Evolutionary conservation across 2,888 invertebrate species (phyloP), one percentile per base, ranked within the genome.

Genomic region (Oxyscelio sp.): DNA sequence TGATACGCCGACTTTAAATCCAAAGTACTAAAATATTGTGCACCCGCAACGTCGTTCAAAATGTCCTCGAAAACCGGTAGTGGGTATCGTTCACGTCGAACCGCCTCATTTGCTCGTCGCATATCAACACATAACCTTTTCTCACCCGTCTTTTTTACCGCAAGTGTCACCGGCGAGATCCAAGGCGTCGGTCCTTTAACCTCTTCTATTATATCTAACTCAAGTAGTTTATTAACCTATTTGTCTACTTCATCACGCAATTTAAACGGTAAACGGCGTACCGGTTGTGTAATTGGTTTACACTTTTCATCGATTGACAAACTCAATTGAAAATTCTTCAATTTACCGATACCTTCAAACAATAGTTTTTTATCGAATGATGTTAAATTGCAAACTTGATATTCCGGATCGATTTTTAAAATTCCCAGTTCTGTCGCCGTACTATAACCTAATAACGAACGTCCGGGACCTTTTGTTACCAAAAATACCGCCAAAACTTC

Each of bases 1-100:
- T 94, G 93, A 81, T 91, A 94, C 1, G 91, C 93, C 27, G 90
- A 86, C 52, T 90, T 90, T 2, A 93, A 71, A 71, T 94, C 93
- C 15, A 89, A 45, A 54, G 71, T 85, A 13, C 83, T 85, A 52
- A 89, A 90, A 5, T 11, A 27, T n/a, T n/a, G n/a, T n/a, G n/a
- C n/a, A n/a, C n/a, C n/a, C n/a, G n/a, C n/a, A n/a, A n/a, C n/a
- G n/a, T n/a, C n/a, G n/a, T n/a, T n/a, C n/a, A n/a, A n/a, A n/a
- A n/a, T n/a, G n/a, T n/a, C n/a, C 6, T 34, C 34, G 2, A 34
- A 11, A 34, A 34, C 9, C 11, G 34, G 34, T 11, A 34, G 9
- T 2, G 5, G 34, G 9, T 9, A 34, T 2, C 71, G 31, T 38
- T 90, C 90, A n/a, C 75, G 66, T n/a, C 54, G 9, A 3, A 82